Base-by-base conservation (phyloP, 2,888 invertebrate genomes). In the Drosophila rubida region DNA sequence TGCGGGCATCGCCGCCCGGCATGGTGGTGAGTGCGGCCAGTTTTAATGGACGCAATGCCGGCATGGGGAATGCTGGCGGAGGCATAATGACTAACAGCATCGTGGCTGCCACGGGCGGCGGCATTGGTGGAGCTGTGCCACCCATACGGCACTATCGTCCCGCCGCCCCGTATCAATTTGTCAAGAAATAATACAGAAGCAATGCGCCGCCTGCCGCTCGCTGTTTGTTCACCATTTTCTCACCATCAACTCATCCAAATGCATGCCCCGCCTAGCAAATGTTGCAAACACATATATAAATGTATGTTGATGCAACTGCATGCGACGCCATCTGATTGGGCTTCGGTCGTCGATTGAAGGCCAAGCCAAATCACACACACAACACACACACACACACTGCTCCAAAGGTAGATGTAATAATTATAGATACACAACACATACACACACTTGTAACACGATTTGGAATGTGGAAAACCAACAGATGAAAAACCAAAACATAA, bases 111-210 rank as follows among this genome's bases (percentile, higher is more conserved):
- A 64, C 87, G 5, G 79, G 74, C 23, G 87, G 87, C 13, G 88
- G 88, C 35, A 72, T 80, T 37, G 87, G 80, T 9, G 86, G 76
- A 32, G 68, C 67, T 42, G 87, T 89, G 51, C 90, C 84, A 37
- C 89, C 84, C 14, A 86, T 87, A 63, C 78, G 90, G 69, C 87
- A 91, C 60, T 90, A 90, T 78, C 90, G 91, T 71, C 77, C 88
- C 77, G 76, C 84, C 66, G 82, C 89, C 65, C 80, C 91, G 46
- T 91, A 91, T 84, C 89, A 90, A 63, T 91, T 89, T 78, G 85
- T 90, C 45, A 91, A 90, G 72, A 90, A 90, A 90, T 90, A 90
- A 90, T 89, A 85, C 62, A 88, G 76, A 88, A 71, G 75, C 64
- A 61, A 65, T 81, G 77, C 68, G 76, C 79, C 66, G 62, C 55